Base-by-base conservation (phyloP, 2,113 vertebrate genomes). In the Macquaria ambigua region DNA sequence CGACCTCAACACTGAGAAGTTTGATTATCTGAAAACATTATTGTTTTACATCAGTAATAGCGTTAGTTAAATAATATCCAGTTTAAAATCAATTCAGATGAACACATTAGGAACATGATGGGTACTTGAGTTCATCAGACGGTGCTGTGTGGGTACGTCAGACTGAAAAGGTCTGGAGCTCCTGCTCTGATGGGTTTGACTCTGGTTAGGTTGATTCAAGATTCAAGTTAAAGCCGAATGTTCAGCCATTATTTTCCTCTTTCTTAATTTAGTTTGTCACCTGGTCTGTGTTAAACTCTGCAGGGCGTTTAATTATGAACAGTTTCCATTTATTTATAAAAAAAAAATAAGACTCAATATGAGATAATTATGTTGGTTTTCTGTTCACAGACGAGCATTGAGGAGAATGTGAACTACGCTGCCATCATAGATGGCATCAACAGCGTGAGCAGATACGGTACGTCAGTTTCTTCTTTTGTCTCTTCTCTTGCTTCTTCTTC, bases 401-500 rank as follows among this genome's bases (percentile, higher is more conserved):
- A 97, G 90, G 96, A 98, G 87, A 99, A 99, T 90, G 76, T 85
- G 25, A 96, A 98, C 95, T 99, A 96, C 73, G 94, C 91, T 55
- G 25, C 96, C 64, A 95, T 99, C 85, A 96, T 98, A 55, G 95
- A 97, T 55, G 97, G 95, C 71, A 95, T 99, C 50, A 95, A 94
- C 90, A 96, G 95, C 46, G 98, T 99, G 85, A 98, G 97, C 94
- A 97, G 97, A 91, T 97, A 97, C 12, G 98, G 98, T 99, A 95
- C 89, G 96, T 70, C 6, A 16, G 12, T 11, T 55, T 58, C 56
- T 72, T 21, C n/a, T 18, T 41, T 31, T 48, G 5, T 6, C 21
- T 39, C 21, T 23, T 39, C 7, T 39, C 25, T 69, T 5, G 5
- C 16, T 1, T 20, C 15, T 46, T 53, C 25, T 41, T 64, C 31